Percentiles rank a stretch among this genome's conserved stretches.
phyloP scores from a whole-genome alignment of 2,888 invertebrate genomes.

The Tupiocoris notatus region DNA sequence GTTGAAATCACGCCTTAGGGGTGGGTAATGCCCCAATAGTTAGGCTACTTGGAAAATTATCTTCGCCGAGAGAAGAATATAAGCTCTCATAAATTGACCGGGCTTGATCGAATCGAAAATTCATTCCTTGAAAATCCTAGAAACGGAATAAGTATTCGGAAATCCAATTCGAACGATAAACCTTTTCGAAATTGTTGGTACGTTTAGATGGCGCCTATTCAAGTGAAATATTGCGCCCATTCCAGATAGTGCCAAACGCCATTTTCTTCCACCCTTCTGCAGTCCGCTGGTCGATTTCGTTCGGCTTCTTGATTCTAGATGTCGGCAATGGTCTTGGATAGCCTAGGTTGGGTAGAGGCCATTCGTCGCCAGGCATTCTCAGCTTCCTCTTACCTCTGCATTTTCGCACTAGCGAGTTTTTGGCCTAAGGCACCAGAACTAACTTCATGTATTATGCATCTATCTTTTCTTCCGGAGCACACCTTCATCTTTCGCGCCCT shows the following conservation, averaged over 20 bases:
- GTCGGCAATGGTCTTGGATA: too few relatives aligned
- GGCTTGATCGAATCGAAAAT: too few relatives aligned
- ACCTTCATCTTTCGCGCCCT: background rate
- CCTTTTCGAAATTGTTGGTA: background rate
- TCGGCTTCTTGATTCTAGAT: too few relatives aligned
- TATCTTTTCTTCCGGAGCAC: background rate
- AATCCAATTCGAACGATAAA: background rate
- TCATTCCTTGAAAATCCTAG: too few relatives aligned
- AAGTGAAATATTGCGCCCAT: background rate
- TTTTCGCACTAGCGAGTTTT: background rate
- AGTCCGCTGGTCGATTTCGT: background rate
- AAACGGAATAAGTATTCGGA: background rate
- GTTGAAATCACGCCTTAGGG: too few relatives aligned
- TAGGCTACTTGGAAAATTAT: too few relatives aligned
- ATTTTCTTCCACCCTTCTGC: background rate
- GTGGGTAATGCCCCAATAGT: too few relatives aligned
- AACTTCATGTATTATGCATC: slow-evolving; percentile 30
- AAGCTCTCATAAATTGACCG: too few relatives aligned
- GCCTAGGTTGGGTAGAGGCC: background rate
- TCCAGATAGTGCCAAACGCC: background rate
- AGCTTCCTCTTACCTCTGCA: background rate
- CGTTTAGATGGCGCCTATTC: background rate
- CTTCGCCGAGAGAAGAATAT: too few relatives aligned
- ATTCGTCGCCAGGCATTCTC: background rate
- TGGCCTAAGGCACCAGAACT: slow-evolving; percentile 8